These are phyloP conservation scores for Pecten maximus DNA, from an alignment of 2,888 invertebrate genomes.

Conservation along the genomic window DNA sequence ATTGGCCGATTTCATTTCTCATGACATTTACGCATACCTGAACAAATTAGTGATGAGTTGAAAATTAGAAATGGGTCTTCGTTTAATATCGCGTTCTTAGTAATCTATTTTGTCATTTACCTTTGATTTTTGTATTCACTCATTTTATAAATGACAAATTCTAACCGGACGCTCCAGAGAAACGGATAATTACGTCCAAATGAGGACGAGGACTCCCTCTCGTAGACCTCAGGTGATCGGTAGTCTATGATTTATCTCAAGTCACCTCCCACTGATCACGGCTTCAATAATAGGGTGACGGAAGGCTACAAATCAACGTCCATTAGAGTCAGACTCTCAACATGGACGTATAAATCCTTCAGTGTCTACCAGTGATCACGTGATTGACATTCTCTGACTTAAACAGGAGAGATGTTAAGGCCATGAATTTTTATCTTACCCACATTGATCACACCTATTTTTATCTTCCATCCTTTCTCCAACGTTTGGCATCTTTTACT, in stretches of 20 bases:
- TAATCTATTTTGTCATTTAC: neutral
- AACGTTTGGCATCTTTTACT: too few relatives aligned
- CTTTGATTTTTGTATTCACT: conserved; percentile 12
- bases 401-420: neutral
- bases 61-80: neutral
- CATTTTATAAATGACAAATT: conserved; percentile 24
- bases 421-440: too few relatives aligned
- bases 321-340: neutral
- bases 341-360: neutral
- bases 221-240: neutral
- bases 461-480: too few relatives aligned
- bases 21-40: neutral
- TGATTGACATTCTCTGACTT: neutral
- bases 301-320: neutral
- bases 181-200: conserved; percentile 1
- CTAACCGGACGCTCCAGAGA: conserved; percentile 4
- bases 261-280: neutral
- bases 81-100: neutral
- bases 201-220: neutral
- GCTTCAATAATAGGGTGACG: neutral
- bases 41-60: conserved; percentile 20
- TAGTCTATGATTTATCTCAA: neutral
- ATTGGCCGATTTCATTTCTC: neutral
- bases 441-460: too few relatives aligned
- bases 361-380: neutral